phyloP scores from a whole-genome alignment of 1,140 invertebrate genomes.

The Adelges cooleyi region DNA sequence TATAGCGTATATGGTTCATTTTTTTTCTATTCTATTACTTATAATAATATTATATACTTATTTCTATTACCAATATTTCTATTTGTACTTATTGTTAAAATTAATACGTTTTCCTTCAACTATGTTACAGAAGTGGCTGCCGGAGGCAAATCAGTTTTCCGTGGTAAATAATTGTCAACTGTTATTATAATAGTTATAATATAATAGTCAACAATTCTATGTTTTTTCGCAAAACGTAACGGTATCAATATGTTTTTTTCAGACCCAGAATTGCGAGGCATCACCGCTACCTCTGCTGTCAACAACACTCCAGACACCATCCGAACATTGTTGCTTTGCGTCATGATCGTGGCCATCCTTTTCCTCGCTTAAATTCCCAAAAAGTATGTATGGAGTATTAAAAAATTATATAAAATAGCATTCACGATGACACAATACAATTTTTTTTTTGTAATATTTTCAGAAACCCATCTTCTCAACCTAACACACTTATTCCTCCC shows the following conservation, averaged over 20 bases:
- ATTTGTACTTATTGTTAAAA: background rate
- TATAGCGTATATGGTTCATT: too few relatives aligned
- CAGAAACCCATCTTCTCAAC: too few relatives aligned
- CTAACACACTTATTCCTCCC: too few relatives aligned
- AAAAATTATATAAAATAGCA: too few relatives aligned
- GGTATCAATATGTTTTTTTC: too few relatives aligned
- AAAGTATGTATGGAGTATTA: too few relatives aligned
- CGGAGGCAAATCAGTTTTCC: constrained; percentile 1
- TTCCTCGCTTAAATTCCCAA: constrained; percentile 21
- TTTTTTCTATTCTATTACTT: background rate
- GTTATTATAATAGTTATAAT: background rate
- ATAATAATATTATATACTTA: background rate
- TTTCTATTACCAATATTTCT: background rate
- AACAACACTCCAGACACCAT: background rate
- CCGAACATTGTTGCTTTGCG: background rate
- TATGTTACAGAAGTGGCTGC: background rate
- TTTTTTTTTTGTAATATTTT: too few relatives aligned
- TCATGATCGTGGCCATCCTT: background rate
- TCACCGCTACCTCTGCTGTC: constrained; percentile 2
- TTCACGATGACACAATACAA: too few relatives aligned
- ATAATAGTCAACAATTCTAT: background rate
- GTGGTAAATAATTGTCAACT: background rate
- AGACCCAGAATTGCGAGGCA: constrained; percentile 19
- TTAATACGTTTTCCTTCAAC: background rate
- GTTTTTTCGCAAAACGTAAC: too few relatives aligned